Conservation (phyloP, 2,888 invertebrate species). For the Chaitophorus viminalis region DNA sequence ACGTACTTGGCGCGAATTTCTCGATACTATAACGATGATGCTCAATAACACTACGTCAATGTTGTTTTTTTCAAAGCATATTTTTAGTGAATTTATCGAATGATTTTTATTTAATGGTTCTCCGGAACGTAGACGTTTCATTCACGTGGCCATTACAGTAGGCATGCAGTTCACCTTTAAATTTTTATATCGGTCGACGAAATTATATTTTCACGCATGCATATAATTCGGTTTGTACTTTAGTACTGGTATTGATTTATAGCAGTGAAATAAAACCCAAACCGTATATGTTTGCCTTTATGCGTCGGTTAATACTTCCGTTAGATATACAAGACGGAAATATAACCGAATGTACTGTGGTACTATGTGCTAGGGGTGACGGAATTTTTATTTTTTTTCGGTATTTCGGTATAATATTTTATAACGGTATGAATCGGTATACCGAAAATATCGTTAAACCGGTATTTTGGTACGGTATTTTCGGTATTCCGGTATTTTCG, state of each 20-base stretch:
- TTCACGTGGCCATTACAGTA: background rate
- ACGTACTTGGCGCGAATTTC: background rate
- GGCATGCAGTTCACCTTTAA: background rate
- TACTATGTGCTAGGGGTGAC: too few relatives aligned
- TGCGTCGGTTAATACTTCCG: background rate
- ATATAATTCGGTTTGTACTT: background rate
- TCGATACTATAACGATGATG: background rate
- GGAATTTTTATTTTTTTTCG: too few relatives aligned
- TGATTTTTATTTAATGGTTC: slow-evolving; percentile 28
- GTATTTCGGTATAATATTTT: too few relatives aligned
- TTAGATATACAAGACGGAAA: background rate
- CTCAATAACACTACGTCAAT: background rate
- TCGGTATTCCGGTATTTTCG: too few relatives aligned
- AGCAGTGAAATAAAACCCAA: background rate
- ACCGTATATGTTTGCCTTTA: background rate
- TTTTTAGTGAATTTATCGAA: background rate
- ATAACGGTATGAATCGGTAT: too few relatives aligned
- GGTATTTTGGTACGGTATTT: too few relatives aligned
- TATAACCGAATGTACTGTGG: background rate
- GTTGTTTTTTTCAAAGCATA: background rate
- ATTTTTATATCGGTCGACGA: background rate
- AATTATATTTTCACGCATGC: background rate
- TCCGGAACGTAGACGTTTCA: background rate
- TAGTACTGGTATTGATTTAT: background rate
- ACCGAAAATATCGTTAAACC: too few relatives aligned